Base-by-base conservation (phyloP, 1,140 invertebrate genomes). In the Colletes latitarsis region DNA sequence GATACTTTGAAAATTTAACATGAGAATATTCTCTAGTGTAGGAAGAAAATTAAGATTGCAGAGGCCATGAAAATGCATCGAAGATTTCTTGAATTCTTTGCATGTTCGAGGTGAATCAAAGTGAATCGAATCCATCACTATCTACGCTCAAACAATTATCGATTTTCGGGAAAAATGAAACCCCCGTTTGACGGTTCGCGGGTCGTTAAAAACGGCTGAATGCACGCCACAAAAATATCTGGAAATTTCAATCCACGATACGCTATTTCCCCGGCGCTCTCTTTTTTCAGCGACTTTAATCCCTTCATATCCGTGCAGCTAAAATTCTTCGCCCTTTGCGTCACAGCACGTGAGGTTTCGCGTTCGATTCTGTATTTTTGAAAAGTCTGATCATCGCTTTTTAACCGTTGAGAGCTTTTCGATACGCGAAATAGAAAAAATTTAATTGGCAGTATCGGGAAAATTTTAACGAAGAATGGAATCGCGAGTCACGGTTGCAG, bases 121-220 rank as follows among this genome's bases (percentile, higher is more conserved):
- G 10, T 4, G 1, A 15, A 9, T 78, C 69, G 19, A 63, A 21
- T 9, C 77, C 70, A 55, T 66, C 57, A 30, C 60, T 73, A 66
- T 6, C 17, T 0, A 2, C 6, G 10, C 46, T 58, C 46, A 17
- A 73, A 72, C 60, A 78, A 79, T 73, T 79, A 79, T 79, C 70
- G 77, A 66, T 79, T 57, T 52, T 30, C 4, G 15, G 52, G 4
- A 73, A 49, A 66, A 64, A 79, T 66, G 77, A 55, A 73, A 57
- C 3, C 10, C 39, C 10, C 12, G 46, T 39, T 78, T 17, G 17
- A 55, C 39, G 49, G 19, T 19, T 46, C 77, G 43, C 49, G 49
- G 10, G 19, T 55, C n/a, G 41, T 63, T 53, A 46, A 60, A 64
- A 78, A 63, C 49, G 76, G 58, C 49, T 46, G 68, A 78, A 72